phyloP scores from a whole-genome alignment of 2,113 vertebrate genomes.

The Nycticorax nycticorax region DNA sequence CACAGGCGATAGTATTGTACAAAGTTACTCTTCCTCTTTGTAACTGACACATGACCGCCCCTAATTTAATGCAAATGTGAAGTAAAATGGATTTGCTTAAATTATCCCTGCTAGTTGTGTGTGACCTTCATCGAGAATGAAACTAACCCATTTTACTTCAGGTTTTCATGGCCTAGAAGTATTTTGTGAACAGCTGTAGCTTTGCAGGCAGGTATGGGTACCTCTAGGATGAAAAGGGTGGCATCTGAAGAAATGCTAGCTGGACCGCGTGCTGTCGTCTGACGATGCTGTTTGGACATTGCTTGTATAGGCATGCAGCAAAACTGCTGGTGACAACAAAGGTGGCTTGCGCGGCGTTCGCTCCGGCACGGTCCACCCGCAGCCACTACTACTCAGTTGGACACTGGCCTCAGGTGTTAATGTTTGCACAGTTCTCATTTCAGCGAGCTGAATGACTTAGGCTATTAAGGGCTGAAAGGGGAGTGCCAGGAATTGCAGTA shows the following conservation, averaged over 20 bases:
- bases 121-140: background rate
- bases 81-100: background rate
- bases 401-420: background rate
- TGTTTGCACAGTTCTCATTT: background rate
- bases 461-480: background rate
- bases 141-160: background rate
- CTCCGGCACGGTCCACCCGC: background rate
- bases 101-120: background rate
- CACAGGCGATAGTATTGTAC: background rate
- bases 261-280: fast-evolving
- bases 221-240: background rate
- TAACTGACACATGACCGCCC: background rate
- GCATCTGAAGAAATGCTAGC: fast-evolving
- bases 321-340: background rate
- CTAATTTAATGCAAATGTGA: background rate
- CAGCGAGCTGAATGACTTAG: background rate
- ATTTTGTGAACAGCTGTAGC: background rate
- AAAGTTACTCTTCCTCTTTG: background rate
- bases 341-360: fast-evolving
- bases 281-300: background rate
- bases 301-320: too few species aligned
- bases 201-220: background rate
- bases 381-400: background rate
- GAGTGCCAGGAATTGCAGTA: background rate
- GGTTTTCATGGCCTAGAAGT: background rate